phyloP scores from a whole-genome alignment of 1,140 invertebrate species.

The Aporrectodea caliginosa region DNA sequence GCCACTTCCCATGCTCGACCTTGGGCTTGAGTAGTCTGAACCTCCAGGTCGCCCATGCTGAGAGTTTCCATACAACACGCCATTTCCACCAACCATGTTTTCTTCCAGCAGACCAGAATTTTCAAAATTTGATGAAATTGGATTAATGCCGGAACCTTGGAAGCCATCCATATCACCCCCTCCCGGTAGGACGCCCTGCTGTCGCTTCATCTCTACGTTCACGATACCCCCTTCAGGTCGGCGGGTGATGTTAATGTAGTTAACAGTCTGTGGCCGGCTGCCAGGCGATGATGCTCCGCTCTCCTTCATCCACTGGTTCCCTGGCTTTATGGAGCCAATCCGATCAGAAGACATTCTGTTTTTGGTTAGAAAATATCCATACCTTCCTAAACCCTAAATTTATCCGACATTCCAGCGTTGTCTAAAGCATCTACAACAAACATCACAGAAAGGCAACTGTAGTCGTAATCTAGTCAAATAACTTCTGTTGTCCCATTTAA shows the following conservation, averaged over 20 bases:
- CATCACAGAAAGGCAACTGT: no score
- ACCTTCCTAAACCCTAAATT: no score
- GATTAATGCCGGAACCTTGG: no score
- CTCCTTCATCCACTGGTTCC: not conserved
- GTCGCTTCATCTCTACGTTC: conserved; percentile 23
- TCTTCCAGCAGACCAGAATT: not conserved
- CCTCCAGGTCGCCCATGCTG: not conserved
- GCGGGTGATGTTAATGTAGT: conserved; percentile 32
- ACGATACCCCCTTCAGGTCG: conserved; percentile 21
- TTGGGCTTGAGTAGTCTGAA: not conserved
- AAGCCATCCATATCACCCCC: no score
- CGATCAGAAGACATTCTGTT: not conserved
- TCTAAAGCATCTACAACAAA: no score
- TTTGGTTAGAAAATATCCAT: no score
- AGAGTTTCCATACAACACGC: not conserved
- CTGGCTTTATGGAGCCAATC: not conserved
- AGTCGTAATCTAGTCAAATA: no score
- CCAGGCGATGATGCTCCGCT: conserved; percentile 40
- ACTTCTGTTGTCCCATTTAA: no score
- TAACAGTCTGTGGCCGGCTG: conserved; percentile 53
- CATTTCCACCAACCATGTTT: not conserved
- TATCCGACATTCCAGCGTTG: no score
- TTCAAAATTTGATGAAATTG: not conserved
- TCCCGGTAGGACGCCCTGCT: conserved; percentile 12
- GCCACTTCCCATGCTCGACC: not conserved